These are phyloP conservation scores for Serranochromis macrocephalus DNA, from an alignment of 2,113 vertebrate genomes.

Conservation along the genomic window DNA sequence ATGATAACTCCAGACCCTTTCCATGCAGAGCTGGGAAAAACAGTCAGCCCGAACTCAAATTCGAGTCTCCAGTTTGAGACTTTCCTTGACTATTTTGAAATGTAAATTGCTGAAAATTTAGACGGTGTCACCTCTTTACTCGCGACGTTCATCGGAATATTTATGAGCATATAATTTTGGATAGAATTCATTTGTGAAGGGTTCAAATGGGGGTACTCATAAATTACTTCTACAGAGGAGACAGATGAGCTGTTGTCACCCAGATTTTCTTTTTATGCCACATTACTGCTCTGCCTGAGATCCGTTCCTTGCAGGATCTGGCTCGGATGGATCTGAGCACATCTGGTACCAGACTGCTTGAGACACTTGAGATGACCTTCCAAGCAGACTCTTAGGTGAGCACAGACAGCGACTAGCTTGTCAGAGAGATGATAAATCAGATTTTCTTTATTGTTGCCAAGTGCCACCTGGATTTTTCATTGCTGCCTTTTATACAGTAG, in stretches of 20 bases:
- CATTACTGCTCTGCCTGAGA: conserved; percentile 35
- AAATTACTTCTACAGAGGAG: conserved; percentile 36
- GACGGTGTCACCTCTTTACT: conserved; percentile 8
- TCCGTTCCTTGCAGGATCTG: conserved; percentile 6
- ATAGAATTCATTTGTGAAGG: conserved; percentile 23
- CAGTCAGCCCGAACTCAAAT: conserved; percentile 5
- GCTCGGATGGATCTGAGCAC: conserved; percentile 3
- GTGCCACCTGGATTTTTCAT: conserved; percentile 10
- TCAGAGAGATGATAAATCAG: not conserved
- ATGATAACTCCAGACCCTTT: conserved; percentile 58
- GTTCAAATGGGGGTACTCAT: conserved; percentile 34
- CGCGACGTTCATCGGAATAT: conserved; percentile 9
- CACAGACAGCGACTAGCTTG: not conserved
- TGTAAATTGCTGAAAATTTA: conserved; percentile 28
- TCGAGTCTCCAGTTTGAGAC: not conserved
- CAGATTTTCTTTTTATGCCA: conserved; percentile 39
- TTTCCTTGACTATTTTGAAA: not conserved
- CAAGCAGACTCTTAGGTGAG: not conserved
- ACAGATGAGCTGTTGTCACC: conserved; percentile 49
- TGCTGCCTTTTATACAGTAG: not conserved
- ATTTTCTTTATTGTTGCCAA: not conserved
- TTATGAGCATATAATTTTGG: conserved; percentile 40
- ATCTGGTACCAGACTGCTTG: conserved; percentile 19
- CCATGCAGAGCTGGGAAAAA: conserved; percentile 41
- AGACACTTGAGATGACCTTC: not conserved